These are phyloP conservation scores for Temnothorax ravouxi DNA, from an alignment of 2,888 invertebrate species.

Conservation along the genomic window DNA sequence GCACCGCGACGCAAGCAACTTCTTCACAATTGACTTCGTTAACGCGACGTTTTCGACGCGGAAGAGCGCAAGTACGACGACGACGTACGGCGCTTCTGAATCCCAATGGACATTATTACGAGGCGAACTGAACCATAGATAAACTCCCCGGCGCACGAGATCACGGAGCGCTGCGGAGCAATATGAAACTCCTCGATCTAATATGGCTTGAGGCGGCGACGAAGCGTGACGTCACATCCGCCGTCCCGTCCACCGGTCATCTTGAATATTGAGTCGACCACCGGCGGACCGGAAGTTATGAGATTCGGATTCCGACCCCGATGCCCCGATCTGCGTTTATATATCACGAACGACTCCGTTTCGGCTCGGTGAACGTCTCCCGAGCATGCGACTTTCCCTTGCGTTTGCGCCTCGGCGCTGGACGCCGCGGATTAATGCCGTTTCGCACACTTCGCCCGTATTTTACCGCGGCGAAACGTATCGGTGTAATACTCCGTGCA, in stretches of 20 bases:
- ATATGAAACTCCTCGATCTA: slow-evolving; percentile 86
- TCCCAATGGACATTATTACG: slow-evolving; percentile 82
- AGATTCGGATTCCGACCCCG: slow-evolving; percentile 84
- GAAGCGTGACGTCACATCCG: slow-evolving; percentile 86
- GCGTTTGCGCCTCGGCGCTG: slow-evolving; percentile 44
- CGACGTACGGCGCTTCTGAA: slow-evolving; percentile 35
- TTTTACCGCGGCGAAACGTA: slow-evolving; percentile 28
- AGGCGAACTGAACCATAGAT: slow-evolving; percentile 81
- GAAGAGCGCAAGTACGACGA: slow-evolving; percentile 39
- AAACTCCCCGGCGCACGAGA: slow-evolving; percentile 74
- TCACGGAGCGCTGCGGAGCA: slow-evolving; percentile 77
- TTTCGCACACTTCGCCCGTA: slow-evolving; percentile 18
- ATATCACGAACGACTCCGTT: slow-evolving; percentile 75
- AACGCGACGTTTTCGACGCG: slow-evolving; percentile 65
- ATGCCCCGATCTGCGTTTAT: slow-evolving; percentile 75
- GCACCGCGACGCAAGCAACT: slow-evolving; percentile 55
- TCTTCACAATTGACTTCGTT: slow-evolving; percentile 70
- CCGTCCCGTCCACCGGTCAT: slow-evolving; percentile 84
- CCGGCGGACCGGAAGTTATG: slow-evolving; percentile 85
- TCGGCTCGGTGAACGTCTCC: slow-evolving; percentile 72
- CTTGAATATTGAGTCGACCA: slow-evolving; percentile 86
- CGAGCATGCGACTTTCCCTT: slow-evolving; percentile 63
- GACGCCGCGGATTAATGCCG: slow-evolving; percentile 49
- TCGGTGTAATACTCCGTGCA: slow-evolving; percentile 36
- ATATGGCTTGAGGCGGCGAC: slow-evolving; percentile 86